Evolutionary conservation across 2,888 invertebrate genomes (phyloP), one percentile per base, ranked within the genome.

Genomic region (Drosophila limbata): DNA sequence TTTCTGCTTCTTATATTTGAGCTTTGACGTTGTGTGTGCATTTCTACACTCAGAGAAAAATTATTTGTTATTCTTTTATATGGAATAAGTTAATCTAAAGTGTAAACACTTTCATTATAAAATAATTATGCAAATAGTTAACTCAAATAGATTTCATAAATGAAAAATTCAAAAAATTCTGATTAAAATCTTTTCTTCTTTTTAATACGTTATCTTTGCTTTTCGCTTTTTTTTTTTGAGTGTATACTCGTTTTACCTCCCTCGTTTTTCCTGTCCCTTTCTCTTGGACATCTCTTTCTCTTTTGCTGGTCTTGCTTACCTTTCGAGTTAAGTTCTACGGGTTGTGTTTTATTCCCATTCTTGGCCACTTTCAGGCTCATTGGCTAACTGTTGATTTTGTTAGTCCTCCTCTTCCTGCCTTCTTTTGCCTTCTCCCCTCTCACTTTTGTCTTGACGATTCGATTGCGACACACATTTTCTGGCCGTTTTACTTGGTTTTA

Each of bases 381-480:
- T 88, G 86, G 86, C 82, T 88, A 85, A 87, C 85, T 88, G 85
- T 85, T 85, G 85, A 85, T 81, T 85, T 85, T 79, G 79, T 56
- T 69, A 60, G 73, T 44, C 56, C 59, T 5, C 40, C 63, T 42
- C 50, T n/a, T 37, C 15, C 33, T 25, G 15, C 21, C 11, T 10
- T 3, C 19, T 28, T 19, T 25, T 6, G 8, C 28, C 13, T 8
- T 8, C 6, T 28, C 21, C 4, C 21, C 9, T 35, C 13, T 21
- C 19, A 28, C 10, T 45, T 37, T 60, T 17, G 19, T 13, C 39
- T 60, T 72, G 68, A 45, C 73, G 73, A 68, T 73, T 33, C 79
- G 39, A 68, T 69, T 69, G 79, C 77, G 83, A 82, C 83, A 88
- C 88, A 84, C 88, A 88, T 80, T 88, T 80, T 50, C 71, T 57